These are phyloP conservation scores for Grammomys dolichurus DNA, from an alignment of 2,113 vertebrate species.

Conservation along the genomic window DNA sequence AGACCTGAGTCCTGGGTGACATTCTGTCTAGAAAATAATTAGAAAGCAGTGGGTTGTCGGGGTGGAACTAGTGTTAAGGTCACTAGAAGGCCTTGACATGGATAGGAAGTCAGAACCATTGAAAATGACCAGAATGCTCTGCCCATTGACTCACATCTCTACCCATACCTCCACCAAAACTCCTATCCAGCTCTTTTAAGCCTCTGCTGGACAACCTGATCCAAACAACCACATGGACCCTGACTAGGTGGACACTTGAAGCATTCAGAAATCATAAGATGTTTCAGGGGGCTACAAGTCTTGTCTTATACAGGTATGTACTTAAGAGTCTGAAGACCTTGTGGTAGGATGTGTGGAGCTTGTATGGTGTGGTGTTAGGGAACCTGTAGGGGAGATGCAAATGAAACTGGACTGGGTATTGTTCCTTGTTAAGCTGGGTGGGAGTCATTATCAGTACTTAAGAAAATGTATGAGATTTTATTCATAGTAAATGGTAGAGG, in stretches of 20 bases:
- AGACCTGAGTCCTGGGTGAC: neutral
- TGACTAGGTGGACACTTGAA: neutral
- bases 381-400: fast-evolving
- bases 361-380: neutral
- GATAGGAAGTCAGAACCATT: neutral
- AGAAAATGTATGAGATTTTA: neutral
- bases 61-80: neutral
- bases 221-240: no score
- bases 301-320: neutral
- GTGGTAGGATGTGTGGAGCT: neutral
- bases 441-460: neutral
- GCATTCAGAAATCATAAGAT: neutral
- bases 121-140: neutral
- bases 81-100: neutral
- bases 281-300: neutral
- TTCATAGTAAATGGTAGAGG: neutral
- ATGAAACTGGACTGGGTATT: neutral
- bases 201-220: neutral
- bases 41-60: neutral
- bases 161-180: neutral
- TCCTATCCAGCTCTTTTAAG: neutral
- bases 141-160: neutral
- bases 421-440: neutral
- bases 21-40: neutral
- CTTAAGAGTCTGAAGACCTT: neutral